These are phyloP conservation scores for Pangasius djambal DNA, from an alignment of 2,797 vertebrate species.

Conservation along the genomic window DNA sequence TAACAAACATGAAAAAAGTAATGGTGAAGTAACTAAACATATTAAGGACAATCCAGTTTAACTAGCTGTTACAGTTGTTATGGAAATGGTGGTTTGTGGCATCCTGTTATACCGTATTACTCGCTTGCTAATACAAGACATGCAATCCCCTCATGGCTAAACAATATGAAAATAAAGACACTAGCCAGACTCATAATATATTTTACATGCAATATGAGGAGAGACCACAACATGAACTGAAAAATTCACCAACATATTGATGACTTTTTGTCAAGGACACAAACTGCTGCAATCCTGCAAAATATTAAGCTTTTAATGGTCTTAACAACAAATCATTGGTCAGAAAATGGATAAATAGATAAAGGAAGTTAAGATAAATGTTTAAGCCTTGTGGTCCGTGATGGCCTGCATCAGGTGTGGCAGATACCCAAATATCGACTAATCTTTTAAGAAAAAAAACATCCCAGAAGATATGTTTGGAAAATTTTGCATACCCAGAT, in stretches of 20 bases:
- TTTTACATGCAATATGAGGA: not conserved
- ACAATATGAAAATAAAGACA: not conserved
- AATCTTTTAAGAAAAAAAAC: no score
- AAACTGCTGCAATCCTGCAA: not conserved
- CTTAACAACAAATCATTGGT: no score
- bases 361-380: no score
- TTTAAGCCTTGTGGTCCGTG: no score
- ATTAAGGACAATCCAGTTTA: not conserved
- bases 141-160: not conserved
- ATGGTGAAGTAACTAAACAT: not conserved
- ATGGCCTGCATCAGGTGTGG: no score
- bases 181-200: not conserved
- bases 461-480: no score
- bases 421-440: no score
- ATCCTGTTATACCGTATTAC: not conserved
- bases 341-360: no score
- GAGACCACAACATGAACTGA: not conserved
- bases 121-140: not conserved
- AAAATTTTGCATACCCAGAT: no score
- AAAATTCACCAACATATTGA: not conserved
- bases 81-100: not conserved
- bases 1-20: not conserved
- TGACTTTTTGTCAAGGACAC: not conserved
- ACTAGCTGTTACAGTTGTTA: not conserved
- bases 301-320: no score